Evolutionary conservation across 2,888 invertebrate genomes (phyloP).

Genomic region (Pasiphila rectangulata): DNA sequence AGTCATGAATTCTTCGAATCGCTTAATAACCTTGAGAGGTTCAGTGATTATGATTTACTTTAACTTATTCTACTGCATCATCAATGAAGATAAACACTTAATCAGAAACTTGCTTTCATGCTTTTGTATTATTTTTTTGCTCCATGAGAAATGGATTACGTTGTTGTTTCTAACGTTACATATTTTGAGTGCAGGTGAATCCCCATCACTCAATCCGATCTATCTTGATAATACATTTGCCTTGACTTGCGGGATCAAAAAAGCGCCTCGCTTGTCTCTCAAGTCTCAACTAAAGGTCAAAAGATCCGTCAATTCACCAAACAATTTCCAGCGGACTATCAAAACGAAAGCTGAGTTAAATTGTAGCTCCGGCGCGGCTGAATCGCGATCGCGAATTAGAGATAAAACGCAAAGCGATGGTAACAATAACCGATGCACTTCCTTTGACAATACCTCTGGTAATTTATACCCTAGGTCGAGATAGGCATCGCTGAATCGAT

Average conservation of each 20-base stretch:
- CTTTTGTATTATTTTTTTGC: background rate
- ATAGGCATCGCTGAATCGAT: constrained; percentile 67
- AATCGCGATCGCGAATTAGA: constrained; percentile 53
- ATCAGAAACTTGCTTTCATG: background rate
- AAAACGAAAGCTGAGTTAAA: constrained; percentile 59
- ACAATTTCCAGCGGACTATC: constrained; percentile 60
- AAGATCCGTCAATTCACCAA: constrained; percentile 50
- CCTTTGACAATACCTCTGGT: constrained; percentile 69
- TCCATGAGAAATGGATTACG: constrained; percentile 4
- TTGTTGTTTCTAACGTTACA: constrained; percentile 4
- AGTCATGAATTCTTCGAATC: constrained; percentile 19
- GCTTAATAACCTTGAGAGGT: constrained; percentile 11
- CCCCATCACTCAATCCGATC: constrained; percentile 8
- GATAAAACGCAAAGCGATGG: constrained; percentile 67
- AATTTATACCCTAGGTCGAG: constrained; percentile 70
- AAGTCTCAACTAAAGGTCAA: constrained; percentile 36
- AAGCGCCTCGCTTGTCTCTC: constrained; percentile 30
- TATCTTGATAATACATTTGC: constrained; percentile 19
- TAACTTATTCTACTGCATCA: background rate
- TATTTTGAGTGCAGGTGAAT: background rate
- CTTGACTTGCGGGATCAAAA: constrained; percentile 24
- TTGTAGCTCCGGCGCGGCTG: constrained; percentile 54
- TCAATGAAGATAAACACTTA: background rate
- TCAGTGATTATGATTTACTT: background rate
- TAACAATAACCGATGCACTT: constrained; percentile 78